These are phyloP conservation scores for Aphelocoma coerulescens DNA, from an alignment of 2,113 vertebrate genomes.

Conservation along the genomic window DNA sequence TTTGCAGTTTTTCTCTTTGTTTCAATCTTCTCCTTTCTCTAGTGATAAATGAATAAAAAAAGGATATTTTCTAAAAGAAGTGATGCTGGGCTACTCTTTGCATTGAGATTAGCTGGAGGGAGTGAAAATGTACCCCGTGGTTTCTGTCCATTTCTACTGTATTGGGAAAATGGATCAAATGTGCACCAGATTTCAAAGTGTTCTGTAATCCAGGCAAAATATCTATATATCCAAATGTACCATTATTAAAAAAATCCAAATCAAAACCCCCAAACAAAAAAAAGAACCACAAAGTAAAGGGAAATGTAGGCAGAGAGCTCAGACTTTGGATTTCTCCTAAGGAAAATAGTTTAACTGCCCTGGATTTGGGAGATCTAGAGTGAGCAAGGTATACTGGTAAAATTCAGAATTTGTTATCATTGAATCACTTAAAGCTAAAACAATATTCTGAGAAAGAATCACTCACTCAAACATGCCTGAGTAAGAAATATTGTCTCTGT, in stretches of 20 bases:
- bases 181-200: background rate
- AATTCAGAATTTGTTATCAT: background rate
- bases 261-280: background rate
- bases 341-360: background rate
- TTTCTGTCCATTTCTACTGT: background rate
- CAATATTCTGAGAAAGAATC: background rate
- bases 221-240: background rate
- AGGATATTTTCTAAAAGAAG: background rate
- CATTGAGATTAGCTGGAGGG: background rate
- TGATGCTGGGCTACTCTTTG: background rate
- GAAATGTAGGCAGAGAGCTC: background rate
- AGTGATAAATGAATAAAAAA: background rate
- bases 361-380: background rate
- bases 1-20: background rate
- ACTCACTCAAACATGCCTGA: background rate
- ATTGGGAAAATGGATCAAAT: conserved; percentile 2
- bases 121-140: background rate
- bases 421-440: background rate
- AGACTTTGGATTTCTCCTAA: background rate
- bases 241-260: background rate
- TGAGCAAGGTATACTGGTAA: background rate
- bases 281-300: background rate
- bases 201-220: background rate
- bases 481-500: background rate
- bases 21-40: background rate